Conservation (phyloP, 2,888 invertebrate genomes). For the Aproaerema taeniolella region DNA sequence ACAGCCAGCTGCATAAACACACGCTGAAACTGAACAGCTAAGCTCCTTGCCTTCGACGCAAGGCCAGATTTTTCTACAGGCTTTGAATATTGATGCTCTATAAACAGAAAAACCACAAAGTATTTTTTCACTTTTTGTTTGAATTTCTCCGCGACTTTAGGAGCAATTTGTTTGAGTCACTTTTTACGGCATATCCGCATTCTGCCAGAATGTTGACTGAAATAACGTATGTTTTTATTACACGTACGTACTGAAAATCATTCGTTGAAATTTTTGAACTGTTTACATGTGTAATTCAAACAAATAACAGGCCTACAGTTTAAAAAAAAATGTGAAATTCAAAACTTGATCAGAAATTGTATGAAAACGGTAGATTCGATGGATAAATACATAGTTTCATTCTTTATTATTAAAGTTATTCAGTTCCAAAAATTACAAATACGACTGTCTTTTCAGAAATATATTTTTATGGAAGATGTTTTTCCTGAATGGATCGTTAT, state of each 20-base stretch:
- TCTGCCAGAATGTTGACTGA: background rate
- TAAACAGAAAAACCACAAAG: conserved; percentile 34
- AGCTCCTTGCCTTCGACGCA: conserved; percentile 35
- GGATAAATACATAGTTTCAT: too few species aligned
- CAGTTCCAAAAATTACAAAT: too few species aligned
- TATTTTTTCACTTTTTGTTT: conserved; percentile 32
- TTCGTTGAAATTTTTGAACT: background rate
- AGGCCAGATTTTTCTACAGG: conserved; percentile 49
- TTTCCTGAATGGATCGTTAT: background rate
- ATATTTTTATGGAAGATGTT: too few species aligned
- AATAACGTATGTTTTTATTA: too few species aligned
- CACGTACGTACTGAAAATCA: too few species aligned
- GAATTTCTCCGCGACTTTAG: conserved; percentile 21
- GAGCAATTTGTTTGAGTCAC: conserved; percentile 17
- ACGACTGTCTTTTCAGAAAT: too few species aligned
- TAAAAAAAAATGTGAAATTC: too few species aligned
- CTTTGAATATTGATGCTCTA: conserved; percentile 60
- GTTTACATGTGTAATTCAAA: too few species aligned
- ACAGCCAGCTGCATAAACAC: conserved; percentile 52
- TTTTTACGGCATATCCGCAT: conserved; percentile 5
- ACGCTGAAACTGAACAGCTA: conserved; percentile 45
- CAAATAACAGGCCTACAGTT: too few species aligned
- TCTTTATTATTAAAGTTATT: too few species aligned
- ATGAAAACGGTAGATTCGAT: too few species aligned
- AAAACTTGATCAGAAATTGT: too few species aligned